A percentile compares a stretch with the other conserved stretches of the same genome.
Evolutionary conservation across 2,888 invertebrate species (phyloP).

Genomic region (Hirudinaria manillensis): DNA sequence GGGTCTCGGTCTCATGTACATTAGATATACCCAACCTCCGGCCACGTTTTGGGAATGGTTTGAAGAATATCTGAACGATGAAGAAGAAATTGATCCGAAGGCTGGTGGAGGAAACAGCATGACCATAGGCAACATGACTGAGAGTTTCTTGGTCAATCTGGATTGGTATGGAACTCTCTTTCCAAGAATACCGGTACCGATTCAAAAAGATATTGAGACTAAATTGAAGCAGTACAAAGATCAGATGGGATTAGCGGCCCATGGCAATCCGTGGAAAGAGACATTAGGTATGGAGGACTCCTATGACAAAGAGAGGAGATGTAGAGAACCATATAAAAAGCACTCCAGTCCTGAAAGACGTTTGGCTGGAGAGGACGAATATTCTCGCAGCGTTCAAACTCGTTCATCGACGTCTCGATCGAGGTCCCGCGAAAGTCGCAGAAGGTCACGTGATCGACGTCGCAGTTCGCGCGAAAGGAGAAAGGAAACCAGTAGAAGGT

Average conservation of each 20-base stretch:
- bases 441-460: neutral
- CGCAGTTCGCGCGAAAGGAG: neutral
- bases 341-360: too few species aligned
- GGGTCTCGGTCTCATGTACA: constrained; percentile 79
- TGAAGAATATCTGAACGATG: constrained; percentile 87
- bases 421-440: constrained; percentile 1
- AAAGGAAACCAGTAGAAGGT: neutral
- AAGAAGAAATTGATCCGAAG: constrained; percentile 93
- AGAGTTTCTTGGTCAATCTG: constrained; percentile 85
- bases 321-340: neutral
- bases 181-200: constrained; percentile 92
- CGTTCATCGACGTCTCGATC: neutral
- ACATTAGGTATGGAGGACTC: neutral
- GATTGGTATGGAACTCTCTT: constrained; percentile 99
- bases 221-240: neutral
- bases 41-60: constrained; percentile 94
- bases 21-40: constrained; percentile 93
- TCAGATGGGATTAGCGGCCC: neutral
- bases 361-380: too few species aligned
- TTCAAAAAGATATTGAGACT: constrained; percentile 61
- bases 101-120: constrained; percentile 91
- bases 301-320: neutral
- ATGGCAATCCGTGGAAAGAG: too few species aligned
- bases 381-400: neutral
- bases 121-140: constrained; percentile 83